Evolutionary conservation across 1,140 invertebrate species (phyloP).

Genomic region (Habropoda laboriosa): DNA sequence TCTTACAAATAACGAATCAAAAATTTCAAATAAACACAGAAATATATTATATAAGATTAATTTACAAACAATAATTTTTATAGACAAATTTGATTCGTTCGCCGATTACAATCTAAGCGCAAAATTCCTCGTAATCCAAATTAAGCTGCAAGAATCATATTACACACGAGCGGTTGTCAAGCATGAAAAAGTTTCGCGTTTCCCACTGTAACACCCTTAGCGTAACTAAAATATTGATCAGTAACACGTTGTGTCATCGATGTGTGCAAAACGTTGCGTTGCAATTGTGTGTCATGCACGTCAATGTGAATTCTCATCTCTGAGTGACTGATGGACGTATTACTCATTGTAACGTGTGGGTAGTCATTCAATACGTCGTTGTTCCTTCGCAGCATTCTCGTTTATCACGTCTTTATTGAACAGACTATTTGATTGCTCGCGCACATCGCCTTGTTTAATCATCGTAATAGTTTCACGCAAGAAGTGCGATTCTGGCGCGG

Average conservation of each 20-base stretch:
- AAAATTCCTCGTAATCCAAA: background rate
- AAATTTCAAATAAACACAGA: no score
- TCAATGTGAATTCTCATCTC: background rate
- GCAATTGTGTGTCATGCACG: background rate
- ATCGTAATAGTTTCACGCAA: background rate
- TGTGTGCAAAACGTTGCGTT: no score
- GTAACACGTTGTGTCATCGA: background rate
- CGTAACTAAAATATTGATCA: slow-evolving; percentile 31
- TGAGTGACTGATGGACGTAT: background rate
- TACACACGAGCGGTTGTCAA: background rate
- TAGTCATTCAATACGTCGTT: background rate
- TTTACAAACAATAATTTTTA: background rate
- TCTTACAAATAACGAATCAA: background rate
- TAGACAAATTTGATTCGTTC: no score
- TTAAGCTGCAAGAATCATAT: background rate
- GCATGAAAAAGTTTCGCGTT: background rate
- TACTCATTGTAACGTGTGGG: slow-evolving; percentile 4
- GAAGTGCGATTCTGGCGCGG: background rate
- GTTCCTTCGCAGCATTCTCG: background rate
- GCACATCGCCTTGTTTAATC: slow-evolving; percentile 29
- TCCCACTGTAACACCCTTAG: background rate
- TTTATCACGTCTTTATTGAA: slow-evolving; percentile 14
- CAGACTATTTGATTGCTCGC: slow-evolving; percentile 16
- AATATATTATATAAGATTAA: background rate
- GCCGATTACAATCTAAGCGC: no score